Percentiles rank a stretch among this genome's conserved stretches.
phyloP scores from a whole-genome alignment of 2,797 vertebrate species.

The Thamnophis elegans region DNA sequence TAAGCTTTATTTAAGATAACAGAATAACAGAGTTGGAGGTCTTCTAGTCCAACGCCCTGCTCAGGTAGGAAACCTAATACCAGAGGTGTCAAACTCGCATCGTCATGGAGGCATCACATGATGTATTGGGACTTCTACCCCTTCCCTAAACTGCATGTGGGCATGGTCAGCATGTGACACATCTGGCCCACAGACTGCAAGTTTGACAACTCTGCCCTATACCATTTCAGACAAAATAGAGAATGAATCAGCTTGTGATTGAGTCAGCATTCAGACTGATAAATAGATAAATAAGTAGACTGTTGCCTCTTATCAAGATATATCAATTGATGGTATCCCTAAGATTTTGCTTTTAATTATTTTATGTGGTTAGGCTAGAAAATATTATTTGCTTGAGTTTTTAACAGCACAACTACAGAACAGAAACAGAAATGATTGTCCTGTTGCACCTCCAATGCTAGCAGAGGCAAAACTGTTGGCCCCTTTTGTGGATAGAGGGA shows the following conservation, averaged over 20 bases:
- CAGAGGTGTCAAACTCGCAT: no score
- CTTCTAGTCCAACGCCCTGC: no score
- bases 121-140: no score
- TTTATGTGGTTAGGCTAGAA: background rate
- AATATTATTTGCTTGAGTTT: background rate
- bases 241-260: background rate
- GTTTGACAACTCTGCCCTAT: no score
- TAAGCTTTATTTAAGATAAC: background rate
- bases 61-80: no score
- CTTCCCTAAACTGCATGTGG: no score
- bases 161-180: no score
- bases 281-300: background rate
- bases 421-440: background rate
- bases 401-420: background rate
- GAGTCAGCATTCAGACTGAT: background rate
- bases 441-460: background rate
- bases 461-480: background rate
- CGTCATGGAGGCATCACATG: no score
- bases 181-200: no score
- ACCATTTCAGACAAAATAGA: background rate
- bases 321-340: background rate
- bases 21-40: no score
- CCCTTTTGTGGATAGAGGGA: background rate
- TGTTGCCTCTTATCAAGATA: background rate
- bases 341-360: background rate